phyloP scores from a whole-genome alignment of 37 sponge, comb jelly and placozoan genomes.

The Theonella swinhoei region DNA sequence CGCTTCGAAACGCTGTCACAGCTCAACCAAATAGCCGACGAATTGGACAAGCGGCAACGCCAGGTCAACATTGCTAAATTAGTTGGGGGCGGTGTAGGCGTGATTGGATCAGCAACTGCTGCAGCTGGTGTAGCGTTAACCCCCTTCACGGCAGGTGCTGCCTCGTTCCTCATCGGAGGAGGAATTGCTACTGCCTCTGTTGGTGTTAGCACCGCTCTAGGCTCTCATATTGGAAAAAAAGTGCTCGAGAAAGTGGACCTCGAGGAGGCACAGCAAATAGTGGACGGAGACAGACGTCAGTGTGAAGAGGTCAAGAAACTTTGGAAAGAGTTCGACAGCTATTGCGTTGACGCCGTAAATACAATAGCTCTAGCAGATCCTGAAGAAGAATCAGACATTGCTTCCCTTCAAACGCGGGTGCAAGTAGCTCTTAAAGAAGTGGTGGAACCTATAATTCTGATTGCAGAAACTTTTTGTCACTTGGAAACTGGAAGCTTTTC shows the following conservation, averaged over 20 bases:
- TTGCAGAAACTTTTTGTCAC: background rate
- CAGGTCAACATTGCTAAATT: background rate
- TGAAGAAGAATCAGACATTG: background rate
- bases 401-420: background rate
- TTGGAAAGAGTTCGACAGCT: no score
- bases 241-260: background rate
- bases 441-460: background rate
- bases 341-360: background rate
- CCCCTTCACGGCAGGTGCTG: background rate
- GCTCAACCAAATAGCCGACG: background rate
- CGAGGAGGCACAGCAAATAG: background rate
- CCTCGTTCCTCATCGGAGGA: background rate
- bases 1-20: background rate
- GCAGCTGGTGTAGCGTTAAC: background rate
- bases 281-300: background rate
- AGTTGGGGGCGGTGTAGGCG: background rate
- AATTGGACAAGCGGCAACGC: background rate
- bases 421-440: background rate
- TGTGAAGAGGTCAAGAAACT: background rate
- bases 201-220: background rate
- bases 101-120: background rate
- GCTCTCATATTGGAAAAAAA: no score
- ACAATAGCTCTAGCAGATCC: background rate
- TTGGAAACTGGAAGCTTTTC: no score
- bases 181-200: background rate